Conservation (phyloP, 1,140 invertebrate species). For the Zaprionus taronus region DNA sequence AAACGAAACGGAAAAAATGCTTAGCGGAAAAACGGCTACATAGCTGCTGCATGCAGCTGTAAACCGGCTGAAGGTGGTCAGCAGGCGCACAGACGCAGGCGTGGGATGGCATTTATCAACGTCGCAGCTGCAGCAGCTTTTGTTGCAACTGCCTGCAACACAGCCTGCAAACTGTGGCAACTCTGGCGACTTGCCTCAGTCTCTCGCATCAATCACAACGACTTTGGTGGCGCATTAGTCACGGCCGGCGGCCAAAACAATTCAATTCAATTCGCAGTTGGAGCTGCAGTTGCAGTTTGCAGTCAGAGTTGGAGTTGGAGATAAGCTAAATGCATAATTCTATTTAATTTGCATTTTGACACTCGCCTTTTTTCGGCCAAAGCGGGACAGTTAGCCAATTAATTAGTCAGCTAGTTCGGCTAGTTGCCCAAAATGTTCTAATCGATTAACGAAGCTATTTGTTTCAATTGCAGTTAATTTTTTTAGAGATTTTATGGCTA, state of each 20-base stretch:
- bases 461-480: neutral
- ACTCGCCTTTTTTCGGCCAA: constrained; percentile 54
- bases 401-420: neutral
- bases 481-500: neutral
- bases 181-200: constrained; percentile 26
- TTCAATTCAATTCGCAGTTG: constrained; percentile 73
- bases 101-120: constrained; percentile 82
- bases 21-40: constrained; percentile 12
- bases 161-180: constrained; percentile 1
- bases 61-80: constrained; percentile 13
- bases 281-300: constrained; percentile 6
- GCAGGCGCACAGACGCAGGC: constrained; percentile 42
- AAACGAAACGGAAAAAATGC: constrained; percentile 77
- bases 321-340: constrained; percentile 78
- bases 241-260: constrained; percentile 72
- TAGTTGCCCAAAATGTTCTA: neutral
- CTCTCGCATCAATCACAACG: constrained; percentile 69
- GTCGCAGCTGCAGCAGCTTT: constrained; percentile 43
- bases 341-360: constrained; percentile 79
- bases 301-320: constrained; percentile 24
- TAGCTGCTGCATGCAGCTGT: neutral
- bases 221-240: constrained; percentile 80
- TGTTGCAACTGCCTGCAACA: constrained; percentile 10
- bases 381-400: neutral
- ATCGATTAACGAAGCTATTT: constrained; percentile 7